Percentiles rank a stretch among this genome's conserved stretches.
Evolutionary conservation across 2,797 vertebrate species (phyloP).

Genomic region (Triplophysa bombifrons): DNA sequence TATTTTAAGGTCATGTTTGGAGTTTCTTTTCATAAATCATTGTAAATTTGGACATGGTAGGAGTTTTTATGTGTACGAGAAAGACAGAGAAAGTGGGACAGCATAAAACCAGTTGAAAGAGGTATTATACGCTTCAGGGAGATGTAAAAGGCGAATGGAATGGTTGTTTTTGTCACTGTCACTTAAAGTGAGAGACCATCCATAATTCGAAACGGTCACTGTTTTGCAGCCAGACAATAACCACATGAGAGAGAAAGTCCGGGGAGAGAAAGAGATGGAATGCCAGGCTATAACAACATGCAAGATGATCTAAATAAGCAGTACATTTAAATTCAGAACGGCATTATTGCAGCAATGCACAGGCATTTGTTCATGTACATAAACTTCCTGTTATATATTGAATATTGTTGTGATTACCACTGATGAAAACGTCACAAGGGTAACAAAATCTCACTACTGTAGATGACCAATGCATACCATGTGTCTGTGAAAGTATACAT

Average conservation of each 20-base stretch:
- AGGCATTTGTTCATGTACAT: not conserved
- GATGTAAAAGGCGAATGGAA: constrained; percentile 29
- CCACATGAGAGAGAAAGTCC: constrained; percentile 9
- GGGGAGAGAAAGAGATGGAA: not conserved
- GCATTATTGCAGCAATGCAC: not conserved
- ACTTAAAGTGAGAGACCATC: constrained; percentile 53
- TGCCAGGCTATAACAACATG: not conserved
- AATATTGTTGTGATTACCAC: too few species aligned
- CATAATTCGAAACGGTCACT: constrained; percentile 53
- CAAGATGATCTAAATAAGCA: not conserved
- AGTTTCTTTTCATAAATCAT: constrained; percentile 22
- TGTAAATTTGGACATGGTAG: constrained; percentile 25
- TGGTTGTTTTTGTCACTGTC: constrained; percentile 45
- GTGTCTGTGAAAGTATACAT: not conserved
- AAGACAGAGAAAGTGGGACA: constrained; percentile 25
- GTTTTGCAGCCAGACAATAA: constrained; percentile 29
- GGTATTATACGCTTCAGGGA: constrained; percentile 30
- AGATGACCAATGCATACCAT: not conserved
- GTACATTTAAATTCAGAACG: not conserved
- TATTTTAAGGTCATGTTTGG: not conserved
- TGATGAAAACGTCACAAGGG: too few species aligned
- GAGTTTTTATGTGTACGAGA: not conserved
- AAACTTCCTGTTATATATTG: too few species aligned
- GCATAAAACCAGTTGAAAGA: constrained; percentile 9
- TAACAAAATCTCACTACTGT: too few species aligned